Conservation (phyloP, 2,888 invertebrate genomes). For the Hybos culiciformis region DNA sequence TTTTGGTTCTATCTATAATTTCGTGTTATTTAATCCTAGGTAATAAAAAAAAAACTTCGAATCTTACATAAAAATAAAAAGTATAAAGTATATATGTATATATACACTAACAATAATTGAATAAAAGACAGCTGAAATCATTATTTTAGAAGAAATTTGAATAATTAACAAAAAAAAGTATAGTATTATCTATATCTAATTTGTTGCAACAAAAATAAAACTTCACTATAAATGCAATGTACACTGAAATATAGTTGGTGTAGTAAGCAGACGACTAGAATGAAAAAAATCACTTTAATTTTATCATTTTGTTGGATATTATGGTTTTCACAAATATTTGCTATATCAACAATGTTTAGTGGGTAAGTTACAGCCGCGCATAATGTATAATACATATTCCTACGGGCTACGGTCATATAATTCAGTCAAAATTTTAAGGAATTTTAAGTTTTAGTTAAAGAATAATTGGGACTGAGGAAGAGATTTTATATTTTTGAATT, state of each 20-base stretch:
- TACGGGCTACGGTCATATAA: no score
- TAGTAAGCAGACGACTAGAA: slow-evolving; percentile 9
- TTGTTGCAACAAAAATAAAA: neutral
- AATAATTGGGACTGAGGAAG: no score
- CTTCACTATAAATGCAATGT: slow-evolving; percentile 10
- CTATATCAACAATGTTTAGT: slow-evolving; percentile 11
- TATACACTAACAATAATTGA: neutral
- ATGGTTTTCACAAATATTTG: slow-evolving; percentile 13
- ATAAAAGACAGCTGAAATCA: neutral
- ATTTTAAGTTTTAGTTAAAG: no score
- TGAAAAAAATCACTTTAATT: slow-evolving; percentile 12
- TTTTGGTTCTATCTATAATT: no score
- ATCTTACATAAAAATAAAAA: no score
- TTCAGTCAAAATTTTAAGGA: no score
- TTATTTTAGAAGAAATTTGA: neutral
- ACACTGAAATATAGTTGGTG: slow-evolving; percentile 8
- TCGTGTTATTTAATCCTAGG: no score
- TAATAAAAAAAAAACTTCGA: no score
- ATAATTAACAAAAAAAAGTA: neutral
- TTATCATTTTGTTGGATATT: slow-evolving; percentile 12
- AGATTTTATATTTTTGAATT: no score
- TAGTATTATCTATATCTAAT: neutral
- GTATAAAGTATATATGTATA: no score
- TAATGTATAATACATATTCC: no score
- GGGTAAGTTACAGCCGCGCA: slow-evolving; percentile 11